phyloP scores from a whole-genome alignment of 2,113 vertebrate genomes.

The Burhinus bistriatus region DNA sequence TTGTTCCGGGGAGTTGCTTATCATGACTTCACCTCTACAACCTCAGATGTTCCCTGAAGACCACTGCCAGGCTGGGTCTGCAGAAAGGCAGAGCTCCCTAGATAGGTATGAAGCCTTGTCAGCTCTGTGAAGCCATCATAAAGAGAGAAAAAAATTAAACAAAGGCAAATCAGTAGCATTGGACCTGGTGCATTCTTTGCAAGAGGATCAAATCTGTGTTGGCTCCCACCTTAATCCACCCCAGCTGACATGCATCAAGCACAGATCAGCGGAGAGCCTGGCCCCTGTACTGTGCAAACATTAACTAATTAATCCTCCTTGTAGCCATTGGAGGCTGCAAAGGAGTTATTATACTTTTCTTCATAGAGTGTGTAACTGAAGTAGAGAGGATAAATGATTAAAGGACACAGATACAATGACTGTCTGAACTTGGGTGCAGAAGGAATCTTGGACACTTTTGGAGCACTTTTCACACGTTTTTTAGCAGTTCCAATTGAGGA shows the following conservation, averaged over 20 bases:
- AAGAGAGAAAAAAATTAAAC: neutral
- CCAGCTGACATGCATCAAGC: neutral
- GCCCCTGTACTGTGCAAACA: slow-evolving; percentile 22
- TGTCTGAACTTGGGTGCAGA: neutral
- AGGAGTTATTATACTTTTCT: neutral
- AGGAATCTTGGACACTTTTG: neutral
- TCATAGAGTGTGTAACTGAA: neutral
- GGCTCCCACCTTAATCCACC: neutral
- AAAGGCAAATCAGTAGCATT: neutral
- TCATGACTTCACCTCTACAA: neutral
- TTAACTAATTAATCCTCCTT: slow-evolving; percentile 55
- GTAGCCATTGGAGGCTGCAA: neutral
- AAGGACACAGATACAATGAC: neutral
- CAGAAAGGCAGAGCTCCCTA: neutral
- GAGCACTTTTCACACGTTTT: neutral
- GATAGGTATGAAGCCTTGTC: neutral
- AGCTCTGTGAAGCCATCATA: neutral
- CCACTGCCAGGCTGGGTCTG: neutral
- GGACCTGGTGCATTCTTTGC: neutral
- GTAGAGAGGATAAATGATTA: neutral
- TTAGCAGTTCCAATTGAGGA: neutral
- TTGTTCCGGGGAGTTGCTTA: neutral
- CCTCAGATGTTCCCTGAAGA: neutral
- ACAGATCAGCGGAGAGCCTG: slow-evolving; percentile 6
- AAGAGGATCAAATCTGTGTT: neutral